Evolutionary conservation across 1,140 invertebrate species (phyloP), one percentile per base, ranked within the genome.

Genomic region (Onthophagus taurus): DNA sequence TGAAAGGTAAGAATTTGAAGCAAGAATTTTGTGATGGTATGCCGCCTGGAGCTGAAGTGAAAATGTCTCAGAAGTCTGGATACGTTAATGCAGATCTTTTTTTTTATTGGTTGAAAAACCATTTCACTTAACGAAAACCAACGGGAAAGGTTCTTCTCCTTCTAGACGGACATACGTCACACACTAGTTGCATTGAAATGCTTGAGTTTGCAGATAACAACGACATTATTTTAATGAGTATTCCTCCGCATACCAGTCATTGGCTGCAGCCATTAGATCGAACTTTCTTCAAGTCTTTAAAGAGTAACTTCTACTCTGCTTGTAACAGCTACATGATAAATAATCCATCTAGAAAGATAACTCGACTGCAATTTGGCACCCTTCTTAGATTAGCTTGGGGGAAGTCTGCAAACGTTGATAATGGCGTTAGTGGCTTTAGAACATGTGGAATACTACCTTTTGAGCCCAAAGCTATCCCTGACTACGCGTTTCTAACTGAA

Each of bases 51-150:
- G 55, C 54, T 18, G 29, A 49, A 13, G 48, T 59, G n/a, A 59
- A 44, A 13, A 60, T 66, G 57, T 53, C 52, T 39, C 48, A 62
- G 50, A 61, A 64, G 42, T 66, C 63, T n/a, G 49, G 53, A 0
- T 64, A 61, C 44, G 45, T 67, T n/a, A 67, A 53, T 36, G 21
- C 7, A 54, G 59, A 13, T 3, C 24, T 67, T 26, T 66, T 67
- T 50, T 26, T 50, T 8, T 38, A 54, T 19, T 63, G 58, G 56
- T 19, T 60, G 13, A 50, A 50, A 48, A 31, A 53, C 14, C 39
- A 56, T 23, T 61, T 60, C 49, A 3, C 60, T 14, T 54, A 52
- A 16, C 21, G 43, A 11, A 63, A 61, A 45, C 34, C 51, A 18
- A 7, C 19, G 7, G 54, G 52, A 39, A 55, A 49, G 42, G 48